Conservation (phyloP, 2,113 vertebrate species). For the Hippocampus zosterae region DNA sequence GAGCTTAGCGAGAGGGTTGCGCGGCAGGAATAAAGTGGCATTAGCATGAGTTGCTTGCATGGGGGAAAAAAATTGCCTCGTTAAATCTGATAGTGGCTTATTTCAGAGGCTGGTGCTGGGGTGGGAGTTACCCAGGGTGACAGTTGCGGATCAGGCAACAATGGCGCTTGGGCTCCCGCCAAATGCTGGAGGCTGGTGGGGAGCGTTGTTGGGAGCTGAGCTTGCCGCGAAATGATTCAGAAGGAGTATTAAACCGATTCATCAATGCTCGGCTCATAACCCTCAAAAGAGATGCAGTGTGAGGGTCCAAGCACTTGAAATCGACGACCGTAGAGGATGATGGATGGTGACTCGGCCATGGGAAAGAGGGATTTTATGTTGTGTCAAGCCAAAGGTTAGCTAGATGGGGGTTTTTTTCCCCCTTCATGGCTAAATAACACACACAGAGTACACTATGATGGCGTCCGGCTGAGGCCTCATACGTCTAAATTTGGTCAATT, state of each 20-base stretch:
- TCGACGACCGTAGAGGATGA: constrained; percentile 29
- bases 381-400: not conserved
- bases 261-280: constrained; percentile 43
- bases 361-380: not conserved
- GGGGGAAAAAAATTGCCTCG: constrained; percentile 49
- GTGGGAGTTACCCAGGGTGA: constrained; percentile 49
- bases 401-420: not conserved
- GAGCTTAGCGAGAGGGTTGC: constrained; percentile 52
- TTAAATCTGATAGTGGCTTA: constrained; percentile 64
- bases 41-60: constrained; percentile 51
- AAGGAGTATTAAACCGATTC: constrained; percentile 53
- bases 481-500: too few relatives aligned
- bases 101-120: constrained; percentile 14
- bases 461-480: too few relatives aligned
- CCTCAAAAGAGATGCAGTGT: constrained; percentile 38
- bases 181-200: constrained; percentile 38
- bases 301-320: constrained; percentile 41
- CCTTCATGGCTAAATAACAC: not conserved
- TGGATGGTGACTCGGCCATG: constrained; percentile 9
- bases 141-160: constrained; percentile 52
- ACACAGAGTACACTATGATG: not conserved
- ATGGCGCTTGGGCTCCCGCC: constrained; percentile 43
- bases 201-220: constrained; percentile 2
- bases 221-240: constrained; percentile 41
- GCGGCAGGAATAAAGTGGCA: constrained; percentile 53